Base-by-base conservation (phyloP, 1,140 invertebrate genomes). In the Aphelenchoides fujianensis region DNA sequence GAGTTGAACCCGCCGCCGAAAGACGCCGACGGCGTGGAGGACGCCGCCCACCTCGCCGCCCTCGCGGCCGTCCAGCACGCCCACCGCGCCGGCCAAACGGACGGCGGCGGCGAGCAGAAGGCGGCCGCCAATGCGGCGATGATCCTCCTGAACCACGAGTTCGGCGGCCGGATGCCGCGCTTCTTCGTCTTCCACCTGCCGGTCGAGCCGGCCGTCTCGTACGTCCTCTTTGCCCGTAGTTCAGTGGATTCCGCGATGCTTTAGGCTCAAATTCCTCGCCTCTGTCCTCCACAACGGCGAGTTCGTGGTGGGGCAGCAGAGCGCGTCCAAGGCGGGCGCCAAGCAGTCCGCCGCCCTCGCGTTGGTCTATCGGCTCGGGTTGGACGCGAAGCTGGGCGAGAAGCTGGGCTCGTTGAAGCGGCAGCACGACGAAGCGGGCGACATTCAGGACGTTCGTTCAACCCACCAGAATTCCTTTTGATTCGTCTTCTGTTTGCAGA, bases 181-280 rank as follows among this genome's bases (percentile, higher is more conserved):
- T 59, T 59, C 34, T 59, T 30, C 55, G 34, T 59, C 7, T 59
- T 59, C 34, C 5, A 59, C 12, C 23, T 59, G 5, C 55, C 55
- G 34, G 55, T 59, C 34, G 19, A 32, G 27, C 28, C 12, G 34
- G 23, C 55, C 28, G 23, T 30, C 23, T 23, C 41, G 41, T 48
- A 23, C 12, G 41, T 23, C 23, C 41, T 23, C 23, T 48, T 23
- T 48, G 12, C 41, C 23, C 12, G 23, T 48, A 16, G 12, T 48
- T n/a, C n/a, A n/a, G n/a, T n/a, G n/a, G n/a, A n/a, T n/a, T n/a
- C 23, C 12, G 12, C 23, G 12, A 16, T 12, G 23, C 23, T 48
- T 48, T 48, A 59, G 19, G 7, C 5, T 59, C 5, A 59, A 59
- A 19, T 59, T 59, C 34, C 12, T 59, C 5, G 5, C 5, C 5